A percentile compares a stretch with the other conserved stretches of the same genome.
These are phyloP conservation scores for Diachasma alloeum DNA, from an alignment of 1,140 invertebrate genomes.

Conservation along the genomic window DNA sequence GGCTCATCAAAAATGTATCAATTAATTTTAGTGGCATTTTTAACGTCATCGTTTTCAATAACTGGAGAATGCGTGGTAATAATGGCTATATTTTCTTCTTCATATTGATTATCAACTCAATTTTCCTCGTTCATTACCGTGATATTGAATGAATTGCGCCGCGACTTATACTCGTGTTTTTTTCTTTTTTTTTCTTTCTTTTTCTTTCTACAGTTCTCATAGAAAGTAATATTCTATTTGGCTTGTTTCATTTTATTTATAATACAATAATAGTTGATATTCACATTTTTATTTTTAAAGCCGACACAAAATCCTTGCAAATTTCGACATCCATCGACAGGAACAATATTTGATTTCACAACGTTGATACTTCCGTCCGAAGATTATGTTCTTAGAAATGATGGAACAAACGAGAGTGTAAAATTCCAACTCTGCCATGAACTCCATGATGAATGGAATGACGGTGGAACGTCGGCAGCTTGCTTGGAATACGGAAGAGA, in stretches of 20 bases:
- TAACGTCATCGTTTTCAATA: too few relatives aligned
- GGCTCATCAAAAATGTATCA: neutral
- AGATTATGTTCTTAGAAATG: constrained; percentile 34
- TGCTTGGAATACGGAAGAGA: constrained; percentile 41
- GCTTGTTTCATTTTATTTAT: too few relatives aligned
- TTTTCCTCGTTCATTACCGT: neutral
- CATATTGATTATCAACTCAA: neutral
- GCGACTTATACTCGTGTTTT: too few relatives aligned
- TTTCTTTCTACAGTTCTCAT: neutral
- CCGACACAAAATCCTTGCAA: neutral
- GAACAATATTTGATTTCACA: constrained; percentile 25
- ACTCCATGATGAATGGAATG: constrained; percentile 47
- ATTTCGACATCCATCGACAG: neutral
- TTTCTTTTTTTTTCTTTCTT: too few relatives aligned
- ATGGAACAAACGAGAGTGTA: constrained; percentile 31
- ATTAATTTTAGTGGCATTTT: neutral
- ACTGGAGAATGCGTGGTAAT: neutral
- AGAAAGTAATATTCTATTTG: too few relatives aligned
- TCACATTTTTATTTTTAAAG: neutral
- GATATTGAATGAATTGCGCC: neutral
- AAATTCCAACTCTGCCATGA: constrained; percentile 47
- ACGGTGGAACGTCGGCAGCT: constrained; percentile 39
- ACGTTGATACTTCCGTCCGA: constrained; percentile 22
- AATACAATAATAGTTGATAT: too few relatives aligned
- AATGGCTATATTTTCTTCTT: neutral